These are phyloP conservation scores for Petroica traversi DNA, from an alignment of 2,113 vertebrate genomes.

Conservation along the genomic window DNA sequence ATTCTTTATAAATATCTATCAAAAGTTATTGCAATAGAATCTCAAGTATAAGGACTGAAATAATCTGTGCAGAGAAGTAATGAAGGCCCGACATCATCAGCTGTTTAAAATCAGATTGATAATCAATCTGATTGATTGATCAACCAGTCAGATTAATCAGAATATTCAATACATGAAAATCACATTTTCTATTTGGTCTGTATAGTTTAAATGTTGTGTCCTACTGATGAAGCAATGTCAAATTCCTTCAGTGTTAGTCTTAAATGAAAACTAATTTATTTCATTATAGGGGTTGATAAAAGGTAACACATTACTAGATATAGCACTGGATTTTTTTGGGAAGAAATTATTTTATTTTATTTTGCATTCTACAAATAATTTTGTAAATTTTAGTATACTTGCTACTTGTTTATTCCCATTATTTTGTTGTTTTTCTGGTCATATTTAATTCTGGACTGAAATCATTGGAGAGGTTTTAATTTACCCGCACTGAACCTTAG, in stretches of 20 bases:
- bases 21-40: background rate
- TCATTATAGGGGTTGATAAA: background rate
- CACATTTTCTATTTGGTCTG: background rate
- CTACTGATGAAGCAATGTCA: background rate
- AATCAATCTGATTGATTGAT: background rate
- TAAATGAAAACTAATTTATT: background rate
- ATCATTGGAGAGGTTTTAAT: background rate
- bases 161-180: background rate
- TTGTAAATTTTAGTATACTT: background rate
- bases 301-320: background rate
- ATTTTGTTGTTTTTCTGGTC: background rate
- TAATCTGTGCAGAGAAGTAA: background rate
- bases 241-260: background rate
- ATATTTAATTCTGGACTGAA: background rate
- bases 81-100: background rate
- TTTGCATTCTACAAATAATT: background rate
- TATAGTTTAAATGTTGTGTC: background rate
- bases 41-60: background rate
- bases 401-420: background rate
- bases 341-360: background rate
- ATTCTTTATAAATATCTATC: background rate
- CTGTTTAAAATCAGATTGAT: background rate
- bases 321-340: background rate
- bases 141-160: background rate
- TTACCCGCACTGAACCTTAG: background rate